These are phyloP conservation scores for Drosophila lacicola DNA, from an alignment of 2,888 invertebrate genomes.

Conservation along the genomic window DNA sequence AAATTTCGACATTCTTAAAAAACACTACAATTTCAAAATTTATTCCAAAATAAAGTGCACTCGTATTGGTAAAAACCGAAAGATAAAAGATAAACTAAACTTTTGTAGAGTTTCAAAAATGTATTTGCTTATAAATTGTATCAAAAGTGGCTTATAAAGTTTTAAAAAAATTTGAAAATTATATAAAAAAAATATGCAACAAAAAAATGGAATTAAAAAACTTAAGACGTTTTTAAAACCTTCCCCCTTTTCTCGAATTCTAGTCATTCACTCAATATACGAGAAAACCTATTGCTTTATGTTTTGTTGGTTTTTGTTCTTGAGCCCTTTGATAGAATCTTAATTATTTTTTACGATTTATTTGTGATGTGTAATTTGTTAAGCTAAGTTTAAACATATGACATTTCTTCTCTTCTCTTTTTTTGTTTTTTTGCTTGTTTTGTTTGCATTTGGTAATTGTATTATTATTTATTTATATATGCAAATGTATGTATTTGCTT, in stretches of 20 bases:
- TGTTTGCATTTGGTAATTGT: conserved; percentile 49
- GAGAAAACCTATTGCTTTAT: conserved; percentile 56
- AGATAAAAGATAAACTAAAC: conserved; percentile 25
- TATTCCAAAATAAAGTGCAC: conserved; percentile 47
- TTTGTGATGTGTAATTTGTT: conserved; percentile 43
- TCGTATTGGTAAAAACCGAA: conserved; percentile 23
- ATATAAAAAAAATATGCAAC: conserved; percentile 17
- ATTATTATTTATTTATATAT: conserved; percentile 32
- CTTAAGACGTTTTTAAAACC: conserved; percentile 22
- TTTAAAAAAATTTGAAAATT: conserved; percentile 24
- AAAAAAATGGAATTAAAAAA: conserved; percentile 25
- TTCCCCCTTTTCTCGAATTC: conserved; percentile 38
- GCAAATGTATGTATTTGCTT: conserved; percentile 26
- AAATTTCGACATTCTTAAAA: conserved; percentile 51
- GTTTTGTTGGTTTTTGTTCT: conserved; percentile 34
- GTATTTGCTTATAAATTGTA: conserved; percentile 52
- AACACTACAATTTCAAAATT: conserved; percentile 55
- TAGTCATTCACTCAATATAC: conserved; percentile 35
- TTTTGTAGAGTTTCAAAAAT: conserved; percentile 55
- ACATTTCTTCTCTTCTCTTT: conserved; percentile 33
- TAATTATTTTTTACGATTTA: conserved; percentile 47
- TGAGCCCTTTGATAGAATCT: conserved; percentile 54
- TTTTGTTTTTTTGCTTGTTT: conserved; percentile 5
- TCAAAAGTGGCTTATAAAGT: conserved; percentile 54
- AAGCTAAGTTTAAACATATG: conserved; percentile 71